Percentiles rank a stretch among this genome's conserved stretches.
Evolutionary conservation across 2,113 vertebrate genomes (phyloP).

Genomic region (Artemisiospiza belli): DNA sequence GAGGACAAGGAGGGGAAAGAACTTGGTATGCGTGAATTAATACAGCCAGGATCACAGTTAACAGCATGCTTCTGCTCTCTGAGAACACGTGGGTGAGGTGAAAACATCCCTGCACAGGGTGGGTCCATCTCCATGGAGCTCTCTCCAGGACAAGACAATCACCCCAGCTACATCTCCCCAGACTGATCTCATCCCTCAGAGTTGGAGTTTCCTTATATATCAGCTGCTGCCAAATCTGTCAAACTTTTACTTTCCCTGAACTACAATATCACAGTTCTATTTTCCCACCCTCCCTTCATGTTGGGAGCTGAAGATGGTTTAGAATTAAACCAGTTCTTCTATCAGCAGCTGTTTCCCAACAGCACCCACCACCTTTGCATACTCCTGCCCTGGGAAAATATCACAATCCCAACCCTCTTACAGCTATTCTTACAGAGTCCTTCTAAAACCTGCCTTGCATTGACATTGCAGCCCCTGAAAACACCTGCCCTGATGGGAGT

Average conservation of each 20-base stretch:
- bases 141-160: not conserved
- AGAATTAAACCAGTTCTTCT: not conserved
- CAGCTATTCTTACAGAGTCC: not conserved
- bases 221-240: not conserved
- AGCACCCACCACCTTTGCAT: not conserved
- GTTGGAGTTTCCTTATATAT: not conserved
- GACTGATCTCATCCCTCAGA: not conserved
- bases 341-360: not conserved
- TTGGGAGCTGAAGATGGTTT: not conserved
- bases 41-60: not conserved
- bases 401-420: not conserved
- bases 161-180: not conserved
- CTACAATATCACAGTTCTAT: not conserved
- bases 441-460: not conserved
- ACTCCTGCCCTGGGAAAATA: not conserved
- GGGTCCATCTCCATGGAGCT: not conserved
- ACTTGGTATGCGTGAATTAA: not conserved
- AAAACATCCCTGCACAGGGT: not conserved
- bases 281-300: not conserved
- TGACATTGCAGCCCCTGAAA: not conserved
- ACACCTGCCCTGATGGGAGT: not conserved
- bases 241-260: not conserved
- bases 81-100: not conserved
- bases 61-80: not conserved
- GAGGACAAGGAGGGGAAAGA: not conserved